Evolutionary conservation across 2,888 invertebrate species (phyloP).

Genomic region (Euspilapteryx auroguttella): DNA sequence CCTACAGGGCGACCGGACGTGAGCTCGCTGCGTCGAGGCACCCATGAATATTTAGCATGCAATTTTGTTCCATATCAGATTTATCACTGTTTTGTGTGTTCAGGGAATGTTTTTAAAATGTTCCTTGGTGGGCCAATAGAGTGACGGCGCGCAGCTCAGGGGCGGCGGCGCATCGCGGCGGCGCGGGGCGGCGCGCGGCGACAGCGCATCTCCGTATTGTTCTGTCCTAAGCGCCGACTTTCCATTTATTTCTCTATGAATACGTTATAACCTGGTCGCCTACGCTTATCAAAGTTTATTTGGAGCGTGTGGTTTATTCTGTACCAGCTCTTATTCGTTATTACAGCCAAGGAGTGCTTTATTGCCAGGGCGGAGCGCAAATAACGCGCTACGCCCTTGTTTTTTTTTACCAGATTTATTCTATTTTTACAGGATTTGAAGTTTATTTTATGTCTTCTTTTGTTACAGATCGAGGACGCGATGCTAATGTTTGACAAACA

Average conservation of each 20-base stretch:
- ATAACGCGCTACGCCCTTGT: slow-evolving; percentile 49
- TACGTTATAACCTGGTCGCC: slow-evolving; percentile 62
- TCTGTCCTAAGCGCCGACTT: slow-evolving; percentile 58
- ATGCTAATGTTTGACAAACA: slow-evolving; percentile 99
- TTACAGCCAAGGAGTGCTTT: slow-evolving; percentile 58
- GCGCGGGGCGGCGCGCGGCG: slow-evolving; percentile 27
- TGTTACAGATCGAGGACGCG: slow-evolving; percentile 97
- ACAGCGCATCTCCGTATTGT: slow-evolving; percentile 54
- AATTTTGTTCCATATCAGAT: slow-evolving; percentile 45
- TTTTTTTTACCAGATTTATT: slow-evolving; percentile 39
- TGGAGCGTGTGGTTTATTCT: slow-evolving; percentile 61
- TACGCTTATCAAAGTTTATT: slow-evolving; percentile 62
- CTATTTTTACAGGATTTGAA: slow-evolving; percentile 33
- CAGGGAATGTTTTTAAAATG: slow-evolving; percentile 41
- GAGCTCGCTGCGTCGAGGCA: slow-evolving; percentile 17
- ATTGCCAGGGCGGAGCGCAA: slow-evolving; percentile 52
- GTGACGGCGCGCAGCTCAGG: slow-evolving; percentile 19
- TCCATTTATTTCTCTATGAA: slow-evolving; percentile 63
- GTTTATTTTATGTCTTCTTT: slow-evolving; percentile 42
- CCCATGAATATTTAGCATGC: slow-evolving; percentile 49
- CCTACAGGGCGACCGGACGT: slow-evolving; percentile 21
- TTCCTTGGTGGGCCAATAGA: slow-evolving; percentile 38
- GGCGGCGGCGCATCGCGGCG: too few relatives aligned
- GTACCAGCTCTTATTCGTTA: slow-evolving; percentile 60
- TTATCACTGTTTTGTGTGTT: slow-evolving; percentile 37